Base-by-base conservation (phyloP, 2,888 invertebrate species). In the Drosophila flavopinicola region DNA sequence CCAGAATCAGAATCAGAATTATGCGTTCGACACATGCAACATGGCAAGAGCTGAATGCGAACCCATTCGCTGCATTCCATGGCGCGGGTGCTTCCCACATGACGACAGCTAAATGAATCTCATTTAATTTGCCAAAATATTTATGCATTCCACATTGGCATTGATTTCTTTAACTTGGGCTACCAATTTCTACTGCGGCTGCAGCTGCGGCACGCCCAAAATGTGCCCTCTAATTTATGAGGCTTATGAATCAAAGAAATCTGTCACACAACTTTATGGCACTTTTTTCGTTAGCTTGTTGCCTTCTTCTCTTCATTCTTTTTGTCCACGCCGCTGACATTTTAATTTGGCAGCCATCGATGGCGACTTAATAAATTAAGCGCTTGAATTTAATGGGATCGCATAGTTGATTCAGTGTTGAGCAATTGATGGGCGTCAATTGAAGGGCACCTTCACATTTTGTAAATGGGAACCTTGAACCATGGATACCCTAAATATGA, bases 271-370 rank as follows among this genome's bases (percentile, higher is more conserved):
- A 82, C 47, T 86, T 86, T 84, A 84, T 80, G 82, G 72, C 84
- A 86, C 86, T 74, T 66, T 52, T 54, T 9, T 27, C 6, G 17
- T 44, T 44, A 30, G 44, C 44, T 20, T 30, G 11, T 25, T 32
- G 9, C 11, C 30, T 37, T 23, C 35, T 23, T 33, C 37, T 44
- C 5, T 24, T 13, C 1, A 10, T 27, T 27, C 59, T 27, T 29
- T 48, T 61, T 70, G 70, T 68, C 59, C 49, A 51, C 67, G 72
- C 58, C 56, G 74, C 67, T 86, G 85, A 84, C 87, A 84, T 85
- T 86, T 84, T 86, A 86, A 84, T 84, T 83, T 86, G 80, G 76
- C 83, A 85, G 85, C 60, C 70, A 85, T 85, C 85, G 79, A 85
- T 78, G 83, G 54, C 72, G 78, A 68, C 75, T 83, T 69, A 72